Base-by-base conservation (phyloP, 2,113 vertebrate species). In the Trochalopteron elliotii region DNA sequence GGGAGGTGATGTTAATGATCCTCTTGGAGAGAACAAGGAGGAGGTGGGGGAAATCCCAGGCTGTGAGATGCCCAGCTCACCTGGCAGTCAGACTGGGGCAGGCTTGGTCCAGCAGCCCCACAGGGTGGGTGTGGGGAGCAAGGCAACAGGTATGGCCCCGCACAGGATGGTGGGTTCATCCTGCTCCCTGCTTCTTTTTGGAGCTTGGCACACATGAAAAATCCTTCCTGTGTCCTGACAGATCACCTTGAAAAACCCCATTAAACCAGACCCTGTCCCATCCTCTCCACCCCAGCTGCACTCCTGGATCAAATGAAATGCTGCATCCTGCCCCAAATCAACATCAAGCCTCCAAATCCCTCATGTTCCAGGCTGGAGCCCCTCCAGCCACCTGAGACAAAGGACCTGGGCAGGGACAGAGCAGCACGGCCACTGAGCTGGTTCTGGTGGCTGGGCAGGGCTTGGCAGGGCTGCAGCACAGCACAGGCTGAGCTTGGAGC, bases 21-120 rank as follows among this genome's bases (percentile, higher is more conserved):
- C 5, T 7, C 9, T 50, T 2, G 2, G 63, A 19, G 9, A 61
- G 55, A n/a, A 8, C 5, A 12, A 57, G 63, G 55, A 2, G 35
- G 61, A 84, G 37, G 19, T 39, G 50, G 72, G 35, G 3, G 7
- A 45, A 18, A 9, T 1, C 9, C 1, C 28, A 5, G 74, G 35
- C 27, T 52, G 78, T 0, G 13, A 35, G 35, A 1, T 10, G n/a
- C 49, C 14, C 2, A 0, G 49, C 21, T 76, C 65, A 25, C 6
- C 40, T 0, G 0, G 64, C 16, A 7, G 1, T 1, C 0, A 0
- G 45, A 1, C 3, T 8, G 3, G 1, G 56, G 59, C 67, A 56
- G 83, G 44, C 25, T 2, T 0, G 7, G 1, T 18, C 57, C 47
- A 1, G 12, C 7, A 0, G 63, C 39, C 57, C 27, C 52, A 0